Evolutionary conservation across 2,113 vertebrate genomes (phyloP).

Genomic region (Setophaga coronata): DNA sequence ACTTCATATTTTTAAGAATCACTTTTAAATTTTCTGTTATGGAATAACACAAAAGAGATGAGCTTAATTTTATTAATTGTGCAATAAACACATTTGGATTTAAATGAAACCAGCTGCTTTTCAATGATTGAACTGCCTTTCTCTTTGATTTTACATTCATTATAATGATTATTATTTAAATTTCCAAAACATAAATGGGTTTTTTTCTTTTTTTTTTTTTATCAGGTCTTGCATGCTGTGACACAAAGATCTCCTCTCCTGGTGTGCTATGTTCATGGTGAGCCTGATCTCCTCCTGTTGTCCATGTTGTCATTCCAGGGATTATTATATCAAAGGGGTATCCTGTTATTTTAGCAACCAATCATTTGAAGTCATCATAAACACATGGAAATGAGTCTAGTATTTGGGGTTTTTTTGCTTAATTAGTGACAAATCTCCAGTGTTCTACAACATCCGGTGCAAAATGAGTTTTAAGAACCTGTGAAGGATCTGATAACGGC

Average conservation of each 20-base stretch:
- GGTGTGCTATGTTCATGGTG: neutral
- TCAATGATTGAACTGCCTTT: neutral
- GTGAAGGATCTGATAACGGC: neutral
- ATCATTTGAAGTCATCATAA: neutral
- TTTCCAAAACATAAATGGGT: neutral
- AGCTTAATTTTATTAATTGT: neutral
- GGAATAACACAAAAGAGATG: neutral
- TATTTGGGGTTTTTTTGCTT: neutral
- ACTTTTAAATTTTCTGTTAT: neutral
- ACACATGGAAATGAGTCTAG: neutral
- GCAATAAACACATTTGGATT: neutral
- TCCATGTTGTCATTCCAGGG: neutral
- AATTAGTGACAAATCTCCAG: neutral
- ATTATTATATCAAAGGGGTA: neutral
- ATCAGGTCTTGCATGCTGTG: slow-evolving; percentile 8
- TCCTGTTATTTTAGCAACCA: neutral
- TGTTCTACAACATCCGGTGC: neutral
- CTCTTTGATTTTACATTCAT: neutral
- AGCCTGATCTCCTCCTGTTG: neutral
- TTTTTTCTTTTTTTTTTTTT: neutral
- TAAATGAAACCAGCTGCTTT: neutral
- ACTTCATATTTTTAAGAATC: neutral
- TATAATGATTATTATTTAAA: neutral
- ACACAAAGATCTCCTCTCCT: neutral
- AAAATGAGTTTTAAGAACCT: neutral